Evolutionary conservation across 1,140 invertebrate species (phyloP), one percentile per base, ranked within the genome.

Genomic region (Drosophila setifemur): DNA sequence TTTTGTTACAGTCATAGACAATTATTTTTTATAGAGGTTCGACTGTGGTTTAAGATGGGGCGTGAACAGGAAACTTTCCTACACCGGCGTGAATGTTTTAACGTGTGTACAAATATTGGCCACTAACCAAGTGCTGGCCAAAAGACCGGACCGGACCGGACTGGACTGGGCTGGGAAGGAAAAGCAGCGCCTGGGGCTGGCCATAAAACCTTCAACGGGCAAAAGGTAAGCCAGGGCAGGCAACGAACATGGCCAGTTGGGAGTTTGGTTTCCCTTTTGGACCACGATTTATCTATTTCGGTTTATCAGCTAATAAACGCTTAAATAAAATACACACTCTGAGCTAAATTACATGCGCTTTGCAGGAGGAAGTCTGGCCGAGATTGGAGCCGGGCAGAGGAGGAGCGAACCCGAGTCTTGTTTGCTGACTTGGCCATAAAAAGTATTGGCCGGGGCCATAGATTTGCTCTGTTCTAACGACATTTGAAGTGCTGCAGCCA

Each of bases 311-410:
- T 86, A 86, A 86, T 86, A 86, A 86, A 86, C 81, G 81, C 81
- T 85, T 86, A 76, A 86, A 86, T 87, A 86, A 86, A 86, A 82
- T 86, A 86, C 82, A 87, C 82, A 86, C 81, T 86, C 82, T 76
- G 55, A 81, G 81, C 76, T 66, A 86, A 86, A 86, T 86, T 85
- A 81, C 75, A 74, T 67, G 74, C 70, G 70, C 74, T 81, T 66
- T 74, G 66, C 66, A 58, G 69, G 37, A 54, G 47, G 12, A 47
- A 53, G 37, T 35, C 21, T 43, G 53, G 6, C 12, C 5, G 5
- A 37, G 33, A 37, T 16, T 43, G 7, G 29, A 31, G 53, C 29
- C 6, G 43, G 5, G 19, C 12, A 25, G 28, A 18, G 42, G 14
- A 35, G 40, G 39, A 45, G 39, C 35, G 77, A 35, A 43, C 66